A percentile compares a stretch with the other conserved stretches of the same genome.
Evolutionary conservation across 2,888 invertebrate species (phyloP).

Genomic region (Drosophila trichaetosa): DNA sequence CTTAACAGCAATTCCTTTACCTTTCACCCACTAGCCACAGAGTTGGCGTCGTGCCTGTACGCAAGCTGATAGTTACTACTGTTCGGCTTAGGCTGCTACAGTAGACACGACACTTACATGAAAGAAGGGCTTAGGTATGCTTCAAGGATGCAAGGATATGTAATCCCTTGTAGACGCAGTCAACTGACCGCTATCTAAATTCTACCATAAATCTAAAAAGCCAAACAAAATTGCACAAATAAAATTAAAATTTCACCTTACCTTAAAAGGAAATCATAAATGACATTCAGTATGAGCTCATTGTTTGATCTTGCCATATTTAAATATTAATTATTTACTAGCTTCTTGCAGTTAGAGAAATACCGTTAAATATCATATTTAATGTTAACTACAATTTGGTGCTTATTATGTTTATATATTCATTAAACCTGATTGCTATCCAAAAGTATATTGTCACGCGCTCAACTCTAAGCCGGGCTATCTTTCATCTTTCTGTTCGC

Average conservation of each 20-base stretch:
- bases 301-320: no score
- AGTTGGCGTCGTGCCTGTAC: constrained; percentile 22
- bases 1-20: constrained; percentile 33
- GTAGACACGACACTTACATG: neutral
- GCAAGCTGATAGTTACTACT: neutral
- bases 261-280: neutral
- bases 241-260: neutral
- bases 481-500: constrained; percentile 28
- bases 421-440: neutral
- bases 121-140: neutral
- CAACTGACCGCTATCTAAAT: neutral
- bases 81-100: no score
- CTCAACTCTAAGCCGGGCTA: constrained; percentile 30
- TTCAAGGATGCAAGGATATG: neutral
- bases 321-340: neutral
- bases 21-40: constrained; percentile 1
- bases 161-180: neutral
- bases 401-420: neutral
- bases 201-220: neutral
- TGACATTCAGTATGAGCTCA: neutral
- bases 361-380: neutral
- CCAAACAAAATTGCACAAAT: neutral
- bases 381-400: neutral
- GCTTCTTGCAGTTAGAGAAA: neutral
- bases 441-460: neutral